Conservation (phyloP, 2,113 vertebrate genomes). For the Chlamydotis undulata region DNA sequence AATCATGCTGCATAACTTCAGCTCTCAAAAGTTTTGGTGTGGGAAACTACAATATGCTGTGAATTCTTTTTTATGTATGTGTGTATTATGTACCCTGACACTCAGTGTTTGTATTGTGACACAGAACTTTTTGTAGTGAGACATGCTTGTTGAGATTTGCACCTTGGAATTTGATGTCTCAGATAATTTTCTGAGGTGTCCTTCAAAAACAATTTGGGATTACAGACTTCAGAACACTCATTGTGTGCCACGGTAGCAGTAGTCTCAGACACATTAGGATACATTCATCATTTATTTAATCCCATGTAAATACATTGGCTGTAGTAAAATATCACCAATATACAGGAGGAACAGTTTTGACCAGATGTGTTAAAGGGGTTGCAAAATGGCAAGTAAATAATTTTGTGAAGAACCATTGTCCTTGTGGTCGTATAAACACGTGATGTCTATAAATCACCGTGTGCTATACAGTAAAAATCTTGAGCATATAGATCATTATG, state of each 20-base stretch:
- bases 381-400: not conserved
- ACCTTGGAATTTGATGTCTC: not conserved
- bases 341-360: not conserved
- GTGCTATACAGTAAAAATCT: not conserved
- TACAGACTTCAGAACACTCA: not conserved
- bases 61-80: not conserved
- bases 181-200: not conserved
- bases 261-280: not conserved
- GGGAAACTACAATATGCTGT: not conserved
- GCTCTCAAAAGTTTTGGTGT: not conserved
- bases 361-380: not conserved
- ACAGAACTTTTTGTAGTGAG: not conserved
- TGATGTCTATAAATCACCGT: not conserved
- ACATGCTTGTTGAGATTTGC: not conserved
- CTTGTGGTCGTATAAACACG: not conserved
- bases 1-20: not conserved
- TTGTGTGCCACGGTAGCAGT: not conserved
- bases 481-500: constrained; percentile 6
- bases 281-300: not conserved
- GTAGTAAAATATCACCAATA: not conserved
- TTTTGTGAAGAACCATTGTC: not conserved
- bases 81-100: not conserved
- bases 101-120: not conserved
- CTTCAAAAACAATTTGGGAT: not conserved
- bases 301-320: not conserved